phyloP scores from a whole-genome alignment of 2,113 vertebrate genomes.

The Zosterops japonicus region DNA sequence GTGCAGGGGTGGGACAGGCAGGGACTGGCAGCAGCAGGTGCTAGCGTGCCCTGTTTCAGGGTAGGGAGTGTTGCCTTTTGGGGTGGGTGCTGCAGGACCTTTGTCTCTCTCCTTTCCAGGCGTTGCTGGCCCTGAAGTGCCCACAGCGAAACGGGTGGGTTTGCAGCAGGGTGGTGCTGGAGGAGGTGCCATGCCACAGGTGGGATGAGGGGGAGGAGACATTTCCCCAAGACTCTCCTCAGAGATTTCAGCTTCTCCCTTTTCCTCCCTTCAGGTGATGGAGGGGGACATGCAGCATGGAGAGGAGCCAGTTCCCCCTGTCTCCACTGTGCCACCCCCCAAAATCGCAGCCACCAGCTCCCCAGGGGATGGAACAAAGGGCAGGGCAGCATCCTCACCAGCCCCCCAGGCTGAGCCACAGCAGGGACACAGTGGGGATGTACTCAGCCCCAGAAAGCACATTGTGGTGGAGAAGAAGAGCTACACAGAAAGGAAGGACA shows the following conservation, averaged over 20 bases:
- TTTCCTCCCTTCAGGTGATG: slow-evolving; percentile 52
- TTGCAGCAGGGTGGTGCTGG: neutral
- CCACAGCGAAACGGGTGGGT: slow-evolving; percentile 9
- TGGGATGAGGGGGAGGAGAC: neutral
- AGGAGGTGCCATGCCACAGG: neutral
- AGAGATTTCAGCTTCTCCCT: neutral
- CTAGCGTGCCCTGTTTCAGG: fast-evolving
- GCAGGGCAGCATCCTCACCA: neutral
- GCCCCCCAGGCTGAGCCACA: neutral
- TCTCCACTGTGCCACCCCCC: neutral
- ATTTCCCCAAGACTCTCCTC: neutral
- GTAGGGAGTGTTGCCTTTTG: neutral
- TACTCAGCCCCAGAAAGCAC: neutral
- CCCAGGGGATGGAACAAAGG: neutral
- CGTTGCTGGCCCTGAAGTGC: neutral
- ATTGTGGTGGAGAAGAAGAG: slow-evolving; percentile 44
- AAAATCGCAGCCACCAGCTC: slow-evolving; percentile 31
- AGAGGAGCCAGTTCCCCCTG: slow-evolving; percentile 17
- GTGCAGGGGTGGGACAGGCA: neutral
- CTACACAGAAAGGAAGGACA: neutral
- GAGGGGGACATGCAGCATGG: slow-evolving; percentile 67
- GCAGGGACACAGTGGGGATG: fast-evolving
- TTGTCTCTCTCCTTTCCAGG: slow-evolving; percentile 8
- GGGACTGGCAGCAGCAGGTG: neutral
- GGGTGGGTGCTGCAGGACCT: neutral